These are phyloP conservation scores for Macropus fuliginosus DNA, from an alignment of 2,797 vertebrate species.

Conservation along the genomic window DNA sequence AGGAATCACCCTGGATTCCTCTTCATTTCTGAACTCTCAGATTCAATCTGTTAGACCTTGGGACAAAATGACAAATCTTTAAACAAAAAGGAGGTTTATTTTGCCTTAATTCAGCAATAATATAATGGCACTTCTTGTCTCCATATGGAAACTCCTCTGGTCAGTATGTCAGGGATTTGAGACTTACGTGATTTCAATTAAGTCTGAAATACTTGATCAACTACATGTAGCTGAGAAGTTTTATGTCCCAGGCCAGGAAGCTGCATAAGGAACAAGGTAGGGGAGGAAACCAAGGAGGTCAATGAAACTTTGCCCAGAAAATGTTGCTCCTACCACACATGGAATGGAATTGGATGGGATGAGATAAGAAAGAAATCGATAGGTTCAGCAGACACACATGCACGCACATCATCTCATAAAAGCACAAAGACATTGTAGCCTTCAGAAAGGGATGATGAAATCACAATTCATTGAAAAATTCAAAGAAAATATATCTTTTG, in stretches of 20 bases:
- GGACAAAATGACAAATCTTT: background rate
- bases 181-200: background rate
- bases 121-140: background rate
- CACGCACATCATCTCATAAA: background rate
- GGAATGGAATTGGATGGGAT: background rate
- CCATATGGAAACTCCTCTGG: background rate
- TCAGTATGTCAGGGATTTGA: background rate
- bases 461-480: background rate
- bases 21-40: background rate
- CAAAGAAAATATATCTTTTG: background rate
- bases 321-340: background rate
- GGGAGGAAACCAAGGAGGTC: background rate
- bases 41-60: background rate
- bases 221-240: background rate
- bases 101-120: background rate
- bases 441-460: background rate
- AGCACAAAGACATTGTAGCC: background rate
- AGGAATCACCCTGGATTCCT: background rate
- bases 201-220: background rate
- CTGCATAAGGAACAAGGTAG: background rate
- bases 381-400: background rate
- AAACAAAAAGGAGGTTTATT: background rate
- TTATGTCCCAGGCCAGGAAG: accelerated
- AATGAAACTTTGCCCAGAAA: background rate
- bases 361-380: background rate